Conservation (phyloP, 1,140 invertebrate genomes). For the Macrotrachela quadricornifera region DNA sequence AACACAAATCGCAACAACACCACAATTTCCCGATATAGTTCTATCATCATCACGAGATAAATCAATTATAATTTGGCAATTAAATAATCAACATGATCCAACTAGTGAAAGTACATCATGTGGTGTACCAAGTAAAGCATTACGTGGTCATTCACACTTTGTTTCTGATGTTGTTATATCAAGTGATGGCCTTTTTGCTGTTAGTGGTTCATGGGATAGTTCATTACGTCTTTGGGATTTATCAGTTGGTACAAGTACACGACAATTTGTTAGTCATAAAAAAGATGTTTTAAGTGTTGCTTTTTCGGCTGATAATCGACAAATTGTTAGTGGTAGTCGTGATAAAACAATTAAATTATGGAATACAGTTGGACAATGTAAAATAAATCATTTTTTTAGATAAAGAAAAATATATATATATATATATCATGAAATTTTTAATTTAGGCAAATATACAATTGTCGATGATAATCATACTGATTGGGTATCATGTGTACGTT, state of each 20-base stretch:
- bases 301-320: conserved; percentile 95
- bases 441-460: conserved; percentile 10
- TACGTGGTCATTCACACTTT: conserved; percentile 92
- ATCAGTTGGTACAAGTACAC: conserved; percentile 40
- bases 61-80: conserved; percentile 88
- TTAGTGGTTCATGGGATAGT: conserved; percentile 98
- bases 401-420: not conserved
- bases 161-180: conserved; percentile 96
- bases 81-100: conserved; percentile 36
- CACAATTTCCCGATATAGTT: conserved; percentile 91
- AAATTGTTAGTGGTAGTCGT: conserved; percentile 94
- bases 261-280: conserved; percentile 89
- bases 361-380: conserved; percentile 98
- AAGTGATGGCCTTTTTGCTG: conserved; percentile 93
- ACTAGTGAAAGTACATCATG: conserved; percentile 55
- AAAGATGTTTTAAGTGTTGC: conserved; percentile 98
- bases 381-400: conserved; percentile 45
- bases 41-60: conserved; percentile 94
- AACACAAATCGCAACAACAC: conserved; percentile 98
- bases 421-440: conserved; percentile 1
- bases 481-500: conserved; percentile 96
- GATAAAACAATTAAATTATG: conserved; percentile 98
- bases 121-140: conserved; percentile 76
- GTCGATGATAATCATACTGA: conserved; percentile 83
- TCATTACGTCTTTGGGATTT: conserved; percentile 95